A percentile compares a stretch with the other conserved stretches of the same genome.
Conservation (phyloP, 64 coral and sea anemone genomes). For the Actinia equina region DNA sequence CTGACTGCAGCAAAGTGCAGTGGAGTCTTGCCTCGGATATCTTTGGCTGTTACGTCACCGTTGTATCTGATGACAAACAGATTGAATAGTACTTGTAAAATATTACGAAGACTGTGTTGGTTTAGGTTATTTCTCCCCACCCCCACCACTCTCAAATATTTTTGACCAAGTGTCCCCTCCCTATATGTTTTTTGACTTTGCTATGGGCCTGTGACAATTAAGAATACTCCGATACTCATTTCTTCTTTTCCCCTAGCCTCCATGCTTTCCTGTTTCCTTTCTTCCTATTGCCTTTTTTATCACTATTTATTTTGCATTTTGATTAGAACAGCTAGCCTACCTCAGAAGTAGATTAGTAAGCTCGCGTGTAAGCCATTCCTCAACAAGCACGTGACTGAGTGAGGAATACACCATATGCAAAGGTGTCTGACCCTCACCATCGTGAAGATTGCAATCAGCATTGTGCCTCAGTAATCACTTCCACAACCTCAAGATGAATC, state of each 20-base stretch:
- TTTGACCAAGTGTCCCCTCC: too few species aligned
- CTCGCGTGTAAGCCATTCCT: slow-evolving; percentile 30
- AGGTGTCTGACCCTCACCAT: slow-evolving; percentile 42
- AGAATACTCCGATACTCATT: too few species aligned
- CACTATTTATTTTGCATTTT: background rate
- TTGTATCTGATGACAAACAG: slow-evolving; percentile 1
- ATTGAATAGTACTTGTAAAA: too few species aligned
- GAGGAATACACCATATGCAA: slow-evolving; percentile 45
- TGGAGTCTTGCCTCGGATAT: slow-evolving; percentile 53
- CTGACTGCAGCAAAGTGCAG: slow-evolving; percentile 64
- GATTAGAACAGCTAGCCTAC: background rate
- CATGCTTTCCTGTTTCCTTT: too few species aligned
- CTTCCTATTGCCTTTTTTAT: too few species aligned
- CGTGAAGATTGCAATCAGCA: slow-evolving; percentile 43
- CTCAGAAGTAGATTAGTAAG: slow-evolving; percentile 37
- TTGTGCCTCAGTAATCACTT: slow-evolving; percentile 38
- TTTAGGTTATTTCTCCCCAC: too few species aligned
- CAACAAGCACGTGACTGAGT: slow-evolving; percentile 33
- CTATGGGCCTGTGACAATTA: too few species aligned
- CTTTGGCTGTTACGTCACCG: slow-evolving; percentile 35
- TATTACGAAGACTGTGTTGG: too few species aligned
- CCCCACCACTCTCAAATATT: too few species aligned
- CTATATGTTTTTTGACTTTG: too few species aligned
- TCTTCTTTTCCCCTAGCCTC: too few species aligned
- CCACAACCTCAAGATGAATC: slow-evolving; percentile 28